A percentile compares a stretch with the other conserved stretches of the same genome.
These are phyloP conservation scores for Paratilapia polleni DNA, from an alignment of 2,113 vertebrate genomes.

Conservation along the genomic window DNA sequence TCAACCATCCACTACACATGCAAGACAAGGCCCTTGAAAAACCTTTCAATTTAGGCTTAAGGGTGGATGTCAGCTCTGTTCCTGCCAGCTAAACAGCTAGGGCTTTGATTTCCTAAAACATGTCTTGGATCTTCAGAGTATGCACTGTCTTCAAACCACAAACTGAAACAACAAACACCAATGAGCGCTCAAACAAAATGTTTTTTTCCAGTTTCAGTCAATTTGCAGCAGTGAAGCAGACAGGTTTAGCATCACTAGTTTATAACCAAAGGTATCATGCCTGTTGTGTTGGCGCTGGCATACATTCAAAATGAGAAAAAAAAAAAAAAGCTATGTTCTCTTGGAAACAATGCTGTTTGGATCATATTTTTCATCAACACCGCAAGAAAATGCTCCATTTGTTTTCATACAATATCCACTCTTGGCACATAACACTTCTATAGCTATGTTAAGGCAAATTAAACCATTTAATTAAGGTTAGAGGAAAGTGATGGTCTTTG, in stretches of 20 bases:
- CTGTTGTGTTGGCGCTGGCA: not conserved
- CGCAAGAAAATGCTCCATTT: not conserved
- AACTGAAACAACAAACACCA: slow-evolving; percentile 19
- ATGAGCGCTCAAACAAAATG: not conserved
- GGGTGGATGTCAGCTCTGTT: slow-evolving; percentile 53
- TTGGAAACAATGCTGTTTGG: not conserved
- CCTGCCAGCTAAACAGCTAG: slow-evolving; percentile 36
- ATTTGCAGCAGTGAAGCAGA: not conserved
- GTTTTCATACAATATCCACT: not conserved
- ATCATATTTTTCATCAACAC: not conserved
- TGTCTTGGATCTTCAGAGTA: slow-evolving; percentile 33
- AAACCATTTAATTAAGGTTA: not conserved
- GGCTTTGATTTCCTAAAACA: slow-evolving; percentile 63
- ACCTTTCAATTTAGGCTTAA: slow-evolving; percentile 43
- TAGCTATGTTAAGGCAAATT: not conserved
- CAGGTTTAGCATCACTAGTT: not conserved
- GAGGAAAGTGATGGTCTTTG: not conserved
- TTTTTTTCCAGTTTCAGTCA: not conserved
- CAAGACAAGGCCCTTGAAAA: slow-evolving; percentile 39
- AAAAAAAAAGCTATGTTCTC: not conserved
- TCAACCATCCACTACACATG: slow-evolving; percentile 44
- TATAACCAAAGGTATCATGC: not conserved
- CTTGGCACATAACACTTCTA: not conserved
- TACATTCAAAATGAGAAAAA: not conserved
- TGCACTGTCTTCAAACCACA: slow-evolving; percentile 30